Evolutionary conservation across 2,113 vertebrate species (phyloP), one percentile per base, ranked within the genome.

Genomic region (Rhinolophus ferrumequinum): DNA sequence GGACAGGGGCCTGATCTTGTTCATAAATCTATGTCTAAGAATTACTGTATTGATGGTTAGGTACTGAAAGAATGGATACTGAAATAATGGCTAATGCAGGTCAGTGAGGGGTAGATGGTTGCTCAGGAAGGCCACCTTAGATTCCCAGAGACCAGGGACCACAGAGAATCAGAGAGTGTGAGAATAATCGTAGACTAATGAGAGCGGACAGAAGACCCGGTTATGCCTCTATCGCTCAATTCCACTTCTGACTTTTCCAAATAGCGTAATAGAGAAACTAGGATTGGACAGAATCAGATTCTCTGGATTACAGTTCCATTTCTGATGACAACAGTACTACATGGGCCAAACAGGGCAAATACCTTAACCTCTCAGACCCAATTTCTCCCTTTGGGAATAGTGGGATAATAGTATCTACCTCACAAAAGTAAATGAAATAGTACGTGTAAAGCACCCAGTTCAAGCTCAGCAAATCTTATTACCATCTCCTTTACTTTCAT

Each of bases 181-280:
- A 82, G 76, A 50, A 3, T 33, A 13, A 22, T 24, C 33, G 35
- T 1, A 4, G 24, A 56, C 1, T 80, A 41, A 41, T 33, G 30
- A 56, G 22, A 76, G 26, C 13, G 33, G 75, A n/a, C 16, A 50
- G 70, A 67, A 77, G 22, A 66, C 54, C 54, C n/a, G 60, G 8
- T 28, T n/a, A 8, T 28, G 54, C 8, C 38, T 66, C 47, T 47
- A 9, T 22, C 22, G 7, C 28, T 72, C 72, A 52, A 0, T 62
- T 89, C 87, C 16, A 69, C 33, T 80, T 83, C 22, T 56, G 38
- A 93, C 12, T 79, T 88, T 91, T 33, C 26, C 75, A 77, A 96
- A 88, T 64, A 30, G 15, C 22, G 0, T 54, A 67, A 89, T 60
- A 47, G 83, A 86, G 35, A 47, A 54, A 83, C 35, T 50, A 67